Percentiles rank a stretch among this genome's conserved stretches.
Conservation (phyloP, 2,113 vertebrate genomes). For the Sylvicapra grimmia region DNA sequence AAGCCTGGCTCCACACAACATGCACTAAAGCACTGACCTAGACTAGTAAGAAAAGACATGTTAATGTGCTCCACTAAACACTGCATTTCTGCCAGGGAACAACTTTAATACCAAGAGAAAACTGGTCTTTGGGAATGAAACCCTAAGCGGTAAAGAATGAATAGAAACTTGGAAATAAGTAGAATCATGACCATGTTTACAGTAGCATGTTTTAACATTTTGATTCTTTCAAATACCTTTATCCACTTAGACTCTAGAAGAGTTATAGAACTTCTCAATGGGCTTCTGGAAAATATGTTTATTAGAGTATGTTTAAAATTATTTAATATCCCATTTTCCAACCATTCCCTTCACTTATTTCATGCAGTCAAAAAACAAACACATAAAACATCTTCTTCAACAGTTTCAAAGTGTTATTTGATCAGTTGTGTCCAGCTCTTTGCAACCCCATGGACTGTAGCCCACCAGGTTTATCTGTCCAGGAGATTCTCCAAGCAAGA, state of each 20-base stretch:
- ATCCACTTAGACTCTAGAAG: not conserved
- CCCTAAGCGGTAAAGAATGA: not conserved
- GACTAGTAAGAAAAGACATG: not conserved
- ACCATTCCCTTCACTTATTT: not conserved
- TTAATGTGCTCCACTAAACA: not conserved
- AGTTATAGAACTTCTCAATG: not conserved
- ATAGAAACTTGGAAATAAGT: conserved; percentile 28
- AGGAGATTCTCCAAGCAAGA: not conserved
- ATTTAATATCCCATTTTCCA: not conserved
- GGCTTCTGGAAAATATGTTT: not conserved
- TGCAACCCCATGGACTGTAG: not conserved
- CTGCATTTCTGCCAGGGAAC: not conserved
- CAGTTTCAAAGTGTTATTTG: not conserved
- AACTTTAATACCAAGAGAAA: not conserved
- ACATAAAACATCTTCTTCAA: not conserved
- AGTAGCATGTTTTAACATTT: not conserved
- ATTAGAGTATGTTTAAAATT: not conserved
- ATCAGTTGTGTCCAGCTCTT: not conserved
- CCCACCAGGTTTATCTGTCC: not conserved
- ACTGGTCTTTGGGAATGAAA: conserved; percentile 32
- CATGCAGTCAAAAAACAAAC: not conserved
- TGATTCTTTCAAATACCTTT: conserved; percentile 16
- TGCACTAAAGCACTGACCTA: not conserved
- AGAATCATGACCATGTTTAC: not conserved
- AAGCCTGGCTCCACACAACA: not conserved